Base-by-base conservation (phyloP, 2,888 invertebrate genomes). In the Heliconius erato region DNA sequence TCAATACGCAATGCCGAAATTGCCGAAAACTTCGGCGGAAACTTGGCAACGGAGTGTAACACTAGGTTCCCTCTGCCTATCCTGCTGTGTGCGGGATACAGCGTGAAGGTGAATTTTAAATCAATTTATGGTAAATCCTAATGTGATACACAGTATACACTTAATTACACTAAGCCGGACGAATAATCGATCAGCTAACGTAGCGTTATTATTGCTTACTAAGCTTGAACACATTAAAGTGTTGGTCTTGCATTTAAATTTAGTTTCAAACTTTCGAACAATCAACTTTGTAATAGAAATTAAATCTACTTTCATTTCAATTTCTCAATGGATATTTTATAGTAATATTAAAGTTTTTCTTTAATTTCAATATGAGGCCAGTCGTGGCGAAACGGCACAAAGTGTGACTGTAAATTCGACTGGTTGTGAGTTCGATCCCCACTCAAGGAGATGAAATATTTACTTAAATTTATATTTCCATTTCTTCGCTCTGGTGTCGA, bases 191-290 rank as follows among this genome's bases (percentile, higher is more conserved):
- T 74, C 28, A 49, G 26, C 28, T 26, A 49, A 44, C 44, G 19
- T 74, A 49, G 44, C 16, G 19, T 49, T 49, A 19, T 74, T 49
- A 74, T 49, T 26, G 72, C 26, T 49, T 74, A 74, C 44, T 9
- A 26, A 44, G 40, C 44, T 44, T 40, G 23, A 44, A 40, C 26
- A 72, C 44, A 72, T 72, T 72, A 44, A 44, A 72, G 71, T 72
- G 40, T 72, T 72, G n/a, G 14, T 26, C 44, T 72, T 72, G 71
- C 71, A 26, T n/a, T 72, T 19, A 26, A 49, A 74, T 44, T 74
- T 72, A 49, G 72, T 72, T 74, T 16, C 7, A 26, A 74, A 49
- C 16, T 44, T 26, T 49, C 19, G 28, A 49, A 26, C 65, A 14
- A 19, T 74, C 49, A 16, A 19, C 49, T 49, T 74, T 49, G 28